Conservation (phyloP, 2,797 vertebrate genomes). For the Phylloscopus collybita region DNA sequence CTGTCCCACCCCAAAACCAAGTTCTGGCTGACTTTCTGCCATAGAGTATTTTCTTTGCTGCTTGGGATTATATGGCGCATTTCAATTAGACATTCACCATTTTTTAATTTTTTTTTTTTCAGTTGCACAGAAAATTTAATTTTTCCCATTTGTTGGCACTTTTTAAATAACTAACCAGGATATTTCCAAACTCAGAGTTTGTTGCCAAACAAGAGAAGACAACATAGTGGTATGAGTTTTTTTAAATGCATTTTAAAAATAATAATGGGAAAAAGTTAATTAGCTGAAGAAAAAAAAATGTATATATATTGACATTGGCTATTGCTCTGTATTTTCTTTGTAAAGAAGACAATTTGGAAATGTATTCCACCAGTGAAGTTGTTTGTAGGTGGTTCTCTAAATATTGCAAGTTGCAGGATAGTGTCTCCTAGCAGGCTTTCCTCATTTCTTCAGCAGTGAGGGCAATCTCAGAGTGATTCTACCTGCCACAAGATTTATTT, state of each 20-base stretch:
- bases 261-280: not conserved
- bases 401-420: not conserved
- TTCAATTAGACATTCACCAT: slow-evolving; percentile 26
- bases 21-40: slow-evolving; percentile 12
- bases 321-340: not conserved
- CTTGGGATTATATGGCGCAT: not conserved
- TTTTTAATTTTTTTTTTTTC: not conserved
- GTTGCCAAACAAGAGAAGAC: not conserved
- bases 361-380: not conserved
- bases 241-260: fast-evolving
- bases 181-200: not conserved
- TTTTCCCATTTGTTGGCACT: slow-evolving; percentile 29
- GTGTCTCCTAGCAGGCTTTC: not conserved
- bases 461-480: not conserved
- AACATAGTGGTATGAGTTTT: fast-evolving
- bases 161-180: not conserved
- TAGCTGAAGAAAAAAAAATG: not conserved
- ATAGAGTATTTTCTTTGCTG: slow-evolving; percentile 10
- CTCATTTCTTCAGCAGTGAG: not conserved
- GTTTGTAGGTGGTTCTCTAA: not conserved
- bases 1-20: slow-evolving; percentile 64
- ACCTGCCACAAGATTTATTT: not conserved
- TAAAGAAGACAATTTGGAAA: not conserved
- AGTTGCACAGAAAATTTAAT: not conserved
- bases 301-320: not conserved